Evolutionary conservation across 1,140 invertebrate species (phyloP), one percentile per base, ranked within the genome.

Genomic region (Phthorimaea operculella): DNA sequence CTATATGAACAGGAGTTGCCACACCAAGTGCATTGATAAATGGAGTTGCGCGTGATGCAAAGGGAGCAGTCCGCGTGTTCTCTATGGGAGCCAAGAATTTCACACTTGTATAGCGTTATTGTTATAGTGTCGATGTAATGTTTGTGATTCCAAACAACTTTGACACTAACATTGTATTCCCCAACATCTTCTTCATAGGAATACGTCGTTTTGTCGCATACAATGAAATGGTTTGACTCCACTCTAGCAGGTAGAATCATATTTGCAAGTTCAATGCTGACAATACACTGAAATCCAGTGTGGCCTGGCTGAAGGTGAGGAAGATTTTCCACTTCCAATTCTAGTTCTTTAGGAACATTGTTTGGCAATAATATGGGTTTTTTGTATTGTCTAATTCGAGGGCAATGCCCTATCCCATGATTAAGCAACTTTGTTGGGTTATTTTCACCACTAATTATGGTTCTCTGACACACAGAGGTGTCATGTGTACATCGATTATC

Each of bases 21-120:
- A 86, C 96, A 98, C 96, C 96, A 98, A 16, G 93, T 92, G 72
- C 97, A 98, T 51, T 94, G 91, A 76, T 96, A 98, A 68, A 94
- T 92, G 9, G 90, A 87, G 77, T 95, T 92, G 34, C 95, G 87
- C 0, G 96, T 97, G 14, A 97, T 92, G 78, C 97, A 99, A 17
- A 97, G 86, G 12, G 96, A 98, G 82, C 97, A 99, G 76, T 98
- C 97, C 8, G 95, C 92, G 75, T 96, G 93, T 70, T 96, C 93
- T 45, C 94, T 88, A 79, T 97, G 95, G 4, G 95, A 95, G 11
- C 96, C 96, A 54, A 98, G 85, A 52, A 96, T 93, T 79, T 95
- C 93, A 87, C 97, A 98, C 86, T 98, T 98, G 79, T 98, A 99
- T 33, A 98, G 82, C 16, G 93, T 94, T 48, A 99, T 92, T 70